Percentiles rank a stretch among this genome's conserved stretches.
phyloP scores from a whole-genome alignment of 35 echinoderm and acorn worm species.

The Eucidaris tribuloides region DNA sequence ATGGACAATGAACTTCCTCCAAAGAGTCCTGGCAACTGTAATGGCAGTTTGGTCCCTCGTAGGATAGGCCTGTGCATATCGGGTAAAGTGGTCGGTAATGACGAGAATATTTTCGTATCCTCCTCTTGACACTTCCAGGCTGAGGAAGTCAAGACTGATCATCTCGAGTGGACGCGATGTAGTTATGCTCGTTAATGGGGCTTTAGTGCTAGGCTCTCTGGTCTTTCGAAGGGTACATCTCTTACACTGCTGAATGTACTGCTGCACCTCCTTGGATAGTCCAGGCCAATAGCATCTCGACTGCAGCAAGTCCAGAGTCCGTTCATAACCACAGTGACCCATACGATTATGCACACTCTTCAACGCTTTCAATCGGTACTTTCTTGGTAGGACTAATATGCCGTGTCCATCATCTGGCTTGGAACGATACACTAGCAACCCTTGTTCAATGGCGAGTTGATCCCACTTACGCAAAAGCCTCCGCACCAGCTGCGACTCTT shows the following conservation, averaged over 20 bases:
- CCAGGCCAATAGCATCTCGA: slow-evolving; percentile 36
- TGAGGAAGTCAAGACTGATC: slow-evolving; percentile 21
- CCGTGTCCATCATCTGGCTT: background rate
- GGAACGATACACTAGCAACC: background rate
- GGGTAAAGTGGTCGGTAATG: slow-evolving; percentile 69
- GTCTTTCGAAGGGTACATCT: slow-evolving; percentile 19
- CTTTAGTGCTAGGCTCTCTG: background rate
- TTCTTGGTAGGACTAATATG: background rate
- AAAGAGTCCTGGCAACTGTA: slow-evolving; percentile 39
- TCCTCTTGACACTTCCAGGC: slow-evolving; percentile 35
- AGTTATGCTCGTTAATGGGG: background rate
- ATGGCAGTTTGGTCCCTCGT: slow-evolving; percentile 57
- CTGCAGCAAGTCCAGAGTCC: slow-evolving; percentile 31
- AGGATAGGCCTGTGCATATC: slow-evolving; percentile 52
- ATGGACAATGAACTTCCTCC: slow-evolving; percentile 19
- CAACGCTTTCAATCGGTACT: background rate
- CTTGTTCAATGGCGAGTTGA: background rate
- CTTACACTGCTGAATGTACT: slow-evolving; percentile 26
- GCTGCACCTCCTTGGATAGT: background rate
- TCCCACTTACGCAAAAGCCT: slow-evolving; percentile 14
- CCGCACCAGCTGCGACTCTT: background rate
- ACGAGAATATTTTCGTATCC: slow-evolving; percentile 61
- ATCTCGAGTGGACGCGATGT: background rate
- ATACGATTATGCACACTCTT: slow-evolving; percentile 2
- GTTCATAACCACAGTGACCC: slow-evolving; percentile 33